Conservation (phyloP, 1,140 invertebrate genomes). For the Drosophila micromelanica region DNA sequence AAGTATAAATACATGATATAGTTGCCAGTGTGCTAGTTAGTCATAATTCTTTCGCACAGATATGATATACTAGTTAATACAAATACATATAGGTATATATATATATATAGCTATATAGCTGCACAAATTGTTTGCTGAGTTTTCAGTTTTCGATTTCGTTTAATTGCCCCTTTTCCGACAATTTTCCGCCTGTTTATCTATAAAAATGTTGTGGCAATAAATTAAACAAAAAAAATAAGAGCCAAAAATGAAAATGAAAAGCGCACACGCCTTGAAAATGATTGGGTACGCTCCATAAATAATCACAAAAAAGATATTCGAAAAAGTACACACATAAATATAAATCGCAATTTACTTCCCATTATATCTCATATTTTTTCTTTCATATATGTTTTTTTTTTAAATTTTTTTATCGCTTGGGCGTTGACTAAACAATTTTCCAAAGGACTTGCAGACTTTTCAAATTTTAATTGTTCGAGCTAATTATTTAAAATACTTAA, state of each 20-base stretch:
- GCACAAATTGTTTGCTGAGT: slow-evolving; percentile 59
- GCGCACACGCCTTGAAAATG: slow-evolving; percentile 48
- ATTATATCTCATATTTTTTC: slow-evolving; percentile 2
- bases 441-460: slow-evolving; percentile 42
- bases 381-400: not conserved
- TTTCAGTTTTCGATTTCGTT: slow-evolving; percentile 72
- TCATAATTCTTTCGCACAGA: slow-evolving; percentile 11
- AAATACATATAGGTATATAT: slow-evolving; percentile 28
- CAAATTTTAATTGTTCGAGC: slow-evolving; percentile 38
- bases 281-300: slow-evolving; percentile 52
- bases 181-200: slow-evolving; percentile 73
- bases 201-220: slow-evolving; percentile 64
- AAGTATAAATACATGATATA: slow-evolving; percentile 18
- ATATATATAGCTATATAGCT: slow-evolving; percentile 49
- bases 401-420: not conserved
- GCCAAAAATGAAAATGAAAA: slow-evolving; percentile 9
- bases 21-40: slow-evolving; percentile 21
- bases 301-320: slow-evolving; percentile 53
- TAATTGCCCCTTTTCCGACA: slow-evolving; percentile 71
- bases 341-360: slow-evolving; percentile 37
- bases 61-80: slow-evolving; percentile 32
- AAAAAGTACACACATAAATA: slow-evolving; percentile 39
- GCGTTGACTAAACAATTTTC: slow-evolving; percentile 20
- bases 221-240: slow-evolving; percentile 32
- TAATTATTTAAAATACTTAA: slow-evolving; percentile 28